Base-by-base conservation (phyloP, 1,140 invertebrate genomes). In the Drosophila tropicalis region DNA sequence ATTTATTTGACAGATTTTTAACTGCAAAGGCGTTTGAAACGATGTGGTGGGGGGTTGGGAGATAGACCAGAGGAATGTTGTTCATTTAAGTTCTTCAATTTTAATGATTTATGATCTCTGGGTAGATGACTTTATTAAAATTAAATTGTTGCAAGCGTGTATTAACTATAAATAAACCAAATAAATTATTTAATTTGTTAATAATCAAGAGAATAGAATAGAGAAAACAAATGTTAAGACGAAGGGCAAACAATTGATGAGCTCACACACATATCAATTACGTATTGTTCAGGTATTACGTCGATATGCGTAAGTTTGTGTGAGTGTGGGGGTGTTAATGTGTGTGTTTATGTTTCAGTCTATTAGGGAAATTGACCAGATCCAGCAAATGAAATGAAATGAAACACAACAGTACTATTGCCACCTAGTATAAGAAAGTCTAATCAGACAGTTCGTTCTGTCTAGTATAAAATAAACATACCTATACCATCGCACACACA, bases 381-480 rank as follows among this genome's bases (percentile, higher is more conserved):
- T 66, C 62, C 61, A 51, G 51, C 62, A 67, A 70, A 51, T 22
- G 44, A 51, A 51, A 51, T 51, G 9, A 51, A 51, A 51, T 51
- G 44, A 51, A 51, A 51, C 44, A 10, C 44, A 58, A 58, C 34
- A 36, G 34, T 39, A 39, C 56, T 58, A 58, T 58, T 58, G 32
- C 56, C 56, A 58, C 56, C 56, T 36, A n/a, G n/a, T n/a, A 58
- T 13, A 58, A 54, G 63, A 15, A 40, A 51, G 76, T 64, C 75
- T 62, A 64, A 55, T 72, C 56, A 64, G 67, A 64, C 61, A 78
- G 75, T 58, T 58, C 32, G 56, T 58, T 51, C 17, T 55, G 67
- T 29, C 57, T 62, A 76, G 69, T 80, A 83, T 89, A 87, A 86
- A 87, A 86, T 86, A 86, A 87, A 86, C 83, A 39, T 39, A 39